Conservation (phyloP, 2,113 vertebrate genomes). For the Sakesphorus luctuosus region DNA sequence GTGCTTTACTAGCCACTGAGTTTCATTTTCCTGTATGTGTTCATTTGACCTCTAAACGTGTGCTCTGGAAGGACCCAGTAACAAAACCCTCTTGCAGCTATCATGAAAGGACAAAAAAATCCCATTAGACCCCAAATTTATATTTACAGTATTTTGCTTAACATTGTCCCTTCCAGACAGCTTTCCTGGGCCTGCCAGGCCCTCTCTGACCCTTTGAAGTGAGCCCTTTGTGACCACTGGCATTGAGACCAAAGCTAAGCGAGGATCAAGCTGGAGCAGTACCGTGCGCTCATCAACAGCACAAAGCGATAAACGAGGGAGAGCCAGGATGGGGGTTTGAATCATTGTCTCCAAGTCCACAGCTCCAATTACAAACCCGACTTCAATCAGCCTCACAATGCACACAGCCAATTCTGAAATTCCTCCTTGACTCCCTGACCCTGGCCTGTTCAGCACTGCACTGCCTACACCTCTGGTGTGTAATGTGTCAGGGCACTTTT, state of each 20-base stretch:
- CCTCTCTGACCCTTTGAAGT: background rate
- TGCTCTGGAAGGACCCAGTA: background rate
- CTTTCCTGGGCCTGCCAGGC: background rate
- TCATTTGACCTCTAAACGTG: background rate
- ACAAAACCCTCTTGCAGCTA: background rate
- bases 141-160: background rate
- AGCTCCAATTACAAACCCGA: background rate
- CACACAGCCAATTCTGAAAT: background rate
- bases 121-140: background rate
- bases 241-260: fast-evolving
- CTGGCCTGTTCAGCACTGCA: background rate
- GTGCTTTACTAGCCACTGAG: background rate
- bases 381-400: background rate
- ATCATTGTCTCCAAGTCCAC: background rate
- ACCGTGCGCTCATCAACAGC: background rate
- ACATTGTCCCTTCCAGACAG: background rate
- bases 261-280: background rate
- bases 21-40: background rate
- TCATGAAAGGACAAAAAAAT: background rate
- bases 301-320: background rate
- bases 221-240: background rate
- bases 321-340: background rate
- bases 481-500: background rate
- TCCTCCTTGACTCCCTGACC: background rate
- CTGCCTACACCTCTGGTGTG: background rate